A percentile compares a stretch with the other conserved stretches of the same genome.
Conservation (phyloP, 2,888 invertebrate species). For the Drosophila glabriapex region DNA sequence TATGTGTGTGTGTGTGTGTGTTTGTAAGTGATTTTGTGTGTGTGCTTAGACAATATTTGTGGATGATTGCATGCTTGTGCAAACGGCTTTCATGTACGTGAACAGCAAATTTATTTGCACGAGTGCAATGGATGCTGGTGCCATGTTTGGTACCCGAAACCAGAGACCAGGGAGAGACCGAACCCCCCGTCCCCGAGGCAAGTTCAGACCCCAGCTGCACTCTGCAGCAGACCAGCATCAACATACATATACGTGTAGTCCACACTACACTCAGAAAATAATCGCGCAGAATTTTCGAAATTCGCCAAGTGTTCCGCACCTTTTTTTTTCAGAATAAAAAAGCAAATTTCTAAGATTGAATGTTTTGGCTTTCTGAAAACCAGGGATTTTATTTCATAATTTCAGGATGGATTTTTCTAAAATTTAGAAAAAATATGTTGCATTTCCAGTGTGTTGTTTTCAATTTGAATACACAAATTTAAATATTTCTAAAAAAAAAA, state of each 20-base stretch:
- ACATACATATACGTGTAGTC: neutral
- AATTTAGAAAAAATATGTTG: neutral
- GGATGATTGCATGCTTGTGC: slow-evolving; percentile 81
- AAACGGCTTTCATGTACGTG: slow-evolving; percentile 80
- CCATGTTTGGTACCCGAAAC: slow-evolving; percentile 26
- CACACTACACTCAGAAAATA: slow-evolving; percentile 1
- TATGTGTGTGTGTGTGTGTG: neutral
- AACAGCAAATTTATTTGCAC: slow-evolving; percentile 79
- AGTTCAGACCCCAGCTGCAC: neutral
- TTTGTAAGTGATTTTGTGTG: slow-evolving; percentile 17
- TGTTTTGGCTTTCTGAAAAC: neutral
- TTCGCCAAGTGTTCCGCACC: neutral
- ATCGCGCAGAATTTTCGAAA: neutral
- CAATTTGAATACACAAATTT: neutral
- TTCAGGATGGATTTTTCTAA: neutral
- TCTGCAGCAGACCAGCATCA: neutral
- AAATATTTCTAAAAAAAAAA: neutral
- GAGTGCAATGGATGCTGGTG: slow-evolving; percentile 72
- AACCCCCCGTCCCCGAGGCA: neutral
- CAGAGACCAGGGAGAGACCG: neutral
- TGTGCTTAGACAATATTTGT: slow-evolving; percentile 78
- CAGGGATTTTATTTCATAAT: neutral
- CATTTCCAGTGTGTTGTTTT: neutral
- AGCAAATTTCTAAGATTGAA: neutral
- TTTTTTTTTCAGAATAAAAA: neutral